These are phyloP conservation scores for Scaptomyza parva DNA, from an alignment of 2,888 invertebrate species.

Conservation along the genomic window DNA sequence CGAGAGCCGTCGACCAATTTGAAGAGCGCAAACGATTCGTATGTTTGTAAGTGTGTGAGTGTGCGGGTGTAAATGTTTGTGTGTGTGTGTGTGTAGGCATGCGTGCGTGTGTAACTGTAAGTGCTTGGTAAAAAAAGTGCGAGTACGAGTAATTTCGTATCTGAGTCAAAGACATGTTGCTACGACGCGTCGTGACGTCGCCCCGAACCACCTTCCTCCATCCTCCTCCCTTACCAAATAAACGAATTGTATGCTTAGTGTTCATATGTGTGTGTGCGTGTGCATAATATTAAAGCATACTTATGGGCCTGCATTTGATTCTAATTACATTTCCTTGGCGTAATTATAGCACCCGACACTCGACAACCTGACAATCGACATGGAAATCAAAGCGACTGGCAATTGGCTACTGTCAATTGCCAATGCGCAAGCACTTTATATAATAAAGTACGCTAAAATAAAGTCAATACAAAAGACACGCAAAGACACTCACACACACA, in stretches of 20 bases:
- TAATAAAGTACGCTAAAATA: constrained; percentile 63
- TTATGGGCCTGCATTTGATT: constrained; percentile 58
- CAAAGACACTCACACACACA: constrained; percentile 30
- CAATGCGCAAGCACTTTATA: constrained; percentile 64
- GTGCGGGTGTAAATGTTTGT: constrained; percentile 1
- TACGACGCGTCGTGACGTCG: constrained; percentile 40
- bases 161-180: constrained; percentile 72
- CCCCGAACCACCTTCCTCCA: not conserved
- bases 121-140: constrained; percentile 17
- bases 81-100: constrained; percentile 9
- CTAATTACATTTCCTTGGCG: constrained; percentile 56
- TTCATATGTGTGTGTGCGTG: constrained; percentile 26
- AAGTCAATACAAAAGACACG: constrained; percentile 39
- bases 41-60: not conserved
- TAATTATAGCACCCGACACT: constrained; percentile 23
- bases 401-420: constrained; percentile 41
- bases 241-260: not conserved
- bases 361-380: constrained; percentile 1
- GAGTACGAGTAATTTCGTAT: constrained; percentile 29
- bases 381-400: constrained; percentile 42
- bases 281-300: constrained; percentile 61
- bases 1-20: constrained; percentile 2
- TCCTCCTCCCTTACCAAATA: not conserved
- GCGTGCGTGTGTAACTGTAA: constrained; percentile 25
- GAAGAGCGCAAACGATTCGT: constrained; percentile 24